phyloP scores from a whole-genome alignment of 23 tunicate species.

The Styela plicata region DNA sequence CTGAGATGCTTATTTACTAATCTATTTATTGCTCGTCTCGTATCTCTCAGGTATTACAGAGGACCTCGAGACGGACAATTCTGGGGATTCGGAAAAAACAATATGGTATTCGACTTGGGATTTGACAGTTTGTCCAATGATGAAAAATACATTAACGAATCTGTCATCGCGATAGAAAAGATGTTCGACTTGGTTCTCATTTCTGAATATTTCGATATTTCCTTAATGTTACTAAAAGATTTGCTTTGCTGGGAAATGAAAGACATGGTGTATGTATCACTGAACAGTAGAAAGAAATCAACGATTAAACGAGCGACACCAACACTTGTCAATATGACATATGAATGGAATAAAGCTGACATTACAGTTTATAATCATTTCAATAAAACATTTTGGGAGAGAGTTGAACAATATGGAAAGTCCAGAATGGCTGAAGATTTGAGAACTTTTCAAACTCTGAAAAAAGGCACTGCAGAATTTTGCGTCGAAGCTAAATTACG shows the following conservation, averaged over 20 bases:
- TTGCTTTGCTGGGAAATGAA: conserved; percentile 38
- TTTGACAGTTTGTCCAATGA: conserved; percentile 38
- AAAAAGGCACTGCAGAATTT: not conserved
- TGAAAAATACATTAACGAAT: conserved; percentile 32
- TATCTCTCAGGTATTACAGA: conserved; percentile 39
- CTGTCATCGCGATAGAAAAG: conserved; percentile 35
- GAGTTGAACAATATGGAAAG: conserved; percentile 46
- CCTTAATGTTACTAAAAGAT: conserved; percentile 54
- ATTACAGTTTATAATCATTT: conserved; percentile 37
- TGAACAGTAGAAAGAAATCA: conserved; percentile 34
- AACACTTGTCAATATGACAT: not conserved
- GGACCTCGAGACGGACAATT: conserved; percentile 35
- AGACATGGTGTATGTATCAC: conserved; percentile 37
- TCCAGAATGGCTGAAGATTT: conserved; percentile 50
- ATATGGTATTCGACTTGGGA: conserved; percentile 62
- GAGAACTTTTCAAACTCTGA: conserved; percentile 23
- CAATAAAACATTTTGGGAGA: conserved; percentile 65
- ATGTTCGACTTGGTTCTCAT: conserved; percentile 55
- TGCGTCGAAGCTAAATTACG: conserved; percentile 49
- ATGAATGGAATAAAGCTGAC: conserved; percentile 67
- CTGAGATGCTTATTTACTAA: too few species aligned
- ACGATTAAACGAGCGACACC: not conserved
- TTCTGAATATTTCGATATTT: conserved; percentile 75
- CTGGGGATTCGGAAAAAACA: conserved; percentile 81
- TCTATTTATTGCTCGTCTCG: too few species aligned